These are phyloP conservation scores for Phylloscopus trochilus DNA, from an alignment of 2,113 vertebrate species.

Conservation along the genomic window DNA sequence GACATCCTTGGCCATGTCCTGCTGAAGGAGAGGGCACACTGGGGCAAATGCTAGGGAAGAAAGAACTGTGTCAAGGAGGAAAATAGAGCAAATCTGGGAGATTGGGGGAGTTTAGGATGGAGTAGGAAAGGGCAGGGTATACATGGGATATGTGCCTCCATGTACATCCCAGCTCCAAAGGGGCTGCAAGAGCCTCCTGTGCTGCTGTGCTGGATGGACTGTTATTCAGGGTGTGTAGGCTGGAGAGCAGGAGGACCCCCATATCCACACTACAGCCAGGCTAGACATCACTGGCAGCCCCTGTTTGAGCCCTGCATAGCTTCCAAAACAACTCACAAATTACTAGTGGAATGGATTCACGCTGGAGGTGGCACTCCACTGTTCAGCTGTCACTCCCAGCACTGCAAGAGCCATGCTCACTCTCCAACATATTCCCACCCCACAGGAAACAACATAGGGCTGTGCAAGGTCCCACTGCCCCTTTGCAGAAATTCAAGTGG, in stretches of 20 bases:
- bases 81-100: neutral
- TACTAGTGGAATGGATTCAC: neutral
- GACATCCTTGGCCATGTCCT: neutral
- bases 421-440: neutral
- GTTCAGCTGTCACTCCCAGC: neutral
- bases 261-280: neutral
- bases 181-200: neutral
- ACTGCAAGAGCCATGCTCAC: fast-evolving
- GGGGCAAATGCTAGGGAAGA: neutral
- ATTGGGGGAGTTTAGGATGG: no score
- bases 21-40: neutral
- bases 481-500: neutral
- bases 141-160: neutral
- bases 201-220: neutral
- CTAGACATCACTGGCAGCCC: fast-evolving
- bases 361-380: neutral
- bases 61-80: fast-evolving
- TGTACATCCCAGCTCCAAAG: neutral
- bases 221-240: neutral
- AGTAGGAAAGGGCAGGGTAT: neutral
- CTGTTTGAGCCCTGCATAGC: neutral
- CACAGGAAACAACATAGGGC: neutral
- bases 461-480: fast-evolving
- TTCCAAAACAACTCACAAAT: neutral
- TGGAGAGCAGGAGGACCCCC: neutral